Percentiles rank a stretch among this genome's conserved stretches.
Conservation (phyloP, 2,888 invertebrate genomes). For the Zaprionus bogoriensis region DNA sequence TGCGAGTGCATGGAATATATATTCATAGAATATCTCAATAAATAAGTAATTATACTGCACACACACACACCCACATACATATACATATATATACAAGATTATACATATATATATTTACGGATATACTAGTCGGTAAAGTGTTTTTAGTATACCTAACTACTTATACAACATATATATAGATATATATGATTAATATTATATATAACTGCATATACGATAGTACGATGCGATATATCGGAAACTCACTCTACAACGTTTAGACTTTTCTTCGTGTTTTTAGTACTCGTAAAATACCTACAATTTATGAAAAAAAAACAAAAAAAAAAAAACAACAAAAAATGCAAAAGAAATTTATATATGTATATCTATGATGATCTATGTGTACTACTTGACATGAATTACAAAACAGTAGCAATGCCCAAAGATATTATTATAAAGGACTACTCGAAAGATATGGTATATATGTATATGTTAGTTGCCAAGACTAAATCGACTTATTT, state of each 20-base stretch:
- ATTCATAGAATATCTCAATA: slow-evolving; percentile 73
- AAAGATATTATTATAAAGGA: slow-evolving; percentile 75
- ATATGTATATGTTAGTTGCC: slow-evolving; percentile 65
- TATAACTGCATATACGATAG: slow-evolving; percentile 14
- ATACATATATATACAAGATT: slow-evolving; percentile 47
- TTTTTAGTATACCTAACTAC: slow-evolving; percentile 60
- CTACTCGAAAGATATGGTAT: slow-evolving; percentile 47
- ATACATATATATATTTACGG: slow-evolving; percentile 57
- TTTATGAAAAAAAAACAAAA: neutral
- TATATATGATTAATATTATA: slow-evolving; percentile 19
- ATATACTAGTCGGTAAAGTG: slow-evolving; percentile 68
- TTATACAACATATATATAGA: slow-evolving; percentile 32
- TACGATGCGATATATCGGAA: slow-evolving; percentile 28
- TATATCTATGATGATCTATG: slow-evolving; percentile 53
- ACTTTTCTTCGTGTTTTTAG: slow-evolving; percentile 59
- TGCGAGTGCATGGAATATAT: slow-evolving; percentile 33
- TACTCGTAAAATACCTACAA: slow-evolving; percentile 44
- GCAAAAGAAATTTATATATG: slow-evolving; percentile 1
- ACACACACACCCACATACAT: slow-evolving; percentile 43
- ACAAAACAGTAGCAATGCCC: slow-evolving; percentile 67
- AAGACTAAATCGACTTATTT: slow-evolving; percentile 60
- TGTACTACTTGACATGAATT: slow-evolving; percentile 63
- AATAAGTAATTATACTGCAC: slow-evolving; percentile 55
- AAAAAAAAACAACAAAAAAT: slow-evolving; percentile 11
- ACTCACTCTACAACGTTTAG: slow-evolving; percentile 48